A percentile compares a stretch with the other conserved stretches of the same genome.
Conservation (phyloP, 2,113 vertebrate genomes). For the Heliornis fulica region DNA sequence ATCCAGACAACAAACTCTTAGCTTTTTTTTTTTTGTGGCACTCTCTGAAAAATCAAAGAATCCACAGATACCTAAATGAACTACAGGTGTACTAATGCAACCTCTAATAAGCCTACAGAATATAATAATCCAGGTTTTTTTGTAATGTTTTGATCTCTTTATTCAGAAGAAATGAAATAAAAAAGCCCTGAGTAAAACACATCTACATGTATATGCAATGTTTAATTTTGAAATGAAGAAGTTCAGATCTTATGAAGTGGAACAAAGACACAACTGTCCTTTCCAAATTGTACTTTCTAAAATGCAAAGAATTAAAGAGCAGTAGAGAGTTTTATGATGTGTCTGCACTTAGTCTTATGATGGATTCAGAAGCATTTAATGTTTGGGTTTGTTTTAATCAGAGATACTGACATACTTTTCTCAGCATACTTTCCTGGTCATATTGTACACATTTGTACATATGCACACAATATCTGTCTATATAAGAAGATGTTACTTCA, state of each 20-base stretch:
- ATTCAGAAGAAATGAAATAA: not conserved
- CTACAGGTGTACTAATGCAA: not conserved
- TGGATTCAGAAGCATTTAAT: not conserved
- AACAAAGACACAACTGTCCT: not conserved
- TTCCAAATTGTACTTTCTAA: not conserved
- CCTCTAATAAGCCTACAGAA: not conserved
- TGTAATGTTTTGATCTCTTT: not conserved
- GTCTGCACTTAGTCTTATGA: not conserved
- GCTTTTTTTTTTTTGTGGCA: not conserved
- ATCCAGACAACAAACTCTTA: not conserved
- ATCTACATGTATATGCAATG: not conserved
- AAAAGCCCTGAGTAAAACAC: not conserved
- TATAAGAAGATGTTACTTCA: not conserved
- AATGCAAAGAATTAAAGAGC: not conserved
- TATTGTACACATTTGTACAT: not conserved
- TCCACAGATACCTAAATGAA: not conserved
- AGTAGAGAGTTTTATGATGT: not conserved
- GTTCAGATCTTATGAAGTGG: not conserved
- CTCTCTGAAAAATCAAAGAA: not conserved
- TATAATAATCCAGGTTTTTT: not conserved
- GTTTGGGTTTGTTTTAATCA: not conserved
- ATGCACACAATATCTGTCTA: not conserved
- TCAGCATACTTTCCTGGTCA: not conserved
- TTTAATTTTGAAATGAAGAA: not conserved
- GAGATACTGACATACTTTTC: not conserved